Base-by-base conservation (phyloP, 2,888 invertebrate genomes). In the Drosophila longiperda region DNA sequence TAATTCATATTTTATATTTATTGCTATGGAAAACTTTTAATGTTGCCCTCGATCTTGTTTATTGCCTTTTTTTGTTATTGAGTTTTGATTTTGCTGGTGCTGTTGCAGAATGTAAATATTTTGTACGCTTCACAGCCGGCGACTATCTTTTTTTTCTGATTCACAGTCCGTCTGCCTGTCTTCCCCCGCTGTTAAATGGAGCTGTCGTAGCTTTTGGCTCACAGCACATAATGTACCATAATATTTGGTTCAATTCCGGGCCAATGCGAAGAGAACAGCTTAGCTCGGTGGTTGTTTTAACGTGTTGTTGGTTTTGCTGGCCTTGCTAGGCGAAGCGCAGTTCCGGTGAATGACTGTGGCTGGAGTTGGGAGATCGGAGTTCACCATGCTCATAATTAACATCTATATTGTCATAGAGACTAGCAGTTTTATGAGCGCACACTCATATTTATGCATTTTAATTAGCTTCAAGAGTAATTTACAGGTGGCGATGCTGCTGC, bases 161-260 rank as follows among this genome's bases (percentile, higher is more conserved):
- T 12, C 45, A 17, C 53, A 17, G 20, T 33, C 32, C 4, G 34
- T 23, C 32, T 17, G 29, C 29, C 36, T 17, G 40, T 38, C 42
- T 40, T 26, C 17, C 63, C 33, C 33, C 29, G 29, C 65, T 80
- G 67, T 55, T 62, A 73, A 69, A 67, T 82, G 73, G 61, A 87
- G 80, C 74, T 79, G 68, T 73, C 65, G 79, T 65, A 40, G 70
- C 50, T 40, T 54, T 71, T 55, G 66, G 58, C 64, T 61, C 63
- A 66, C 57, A 75, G 64, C 80, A 80, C 75, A 85, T 85, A 89
- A 88, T 88, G 83, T 89, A 77, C 83, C 83, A 84, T 83, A 87
- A 89, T 85, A 78, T 68, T 63, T 73, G 66, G 29, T 59, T 82
- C 74, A 85, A 85, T 85, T 75, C 74, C 69, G 29, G 60, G 59